Evolutionary conservation across 2,113 vertebrate genomes (phyloP), one percentile per base, ranked within the genome.

Genomic region (Neotoma lepida): DNA sequence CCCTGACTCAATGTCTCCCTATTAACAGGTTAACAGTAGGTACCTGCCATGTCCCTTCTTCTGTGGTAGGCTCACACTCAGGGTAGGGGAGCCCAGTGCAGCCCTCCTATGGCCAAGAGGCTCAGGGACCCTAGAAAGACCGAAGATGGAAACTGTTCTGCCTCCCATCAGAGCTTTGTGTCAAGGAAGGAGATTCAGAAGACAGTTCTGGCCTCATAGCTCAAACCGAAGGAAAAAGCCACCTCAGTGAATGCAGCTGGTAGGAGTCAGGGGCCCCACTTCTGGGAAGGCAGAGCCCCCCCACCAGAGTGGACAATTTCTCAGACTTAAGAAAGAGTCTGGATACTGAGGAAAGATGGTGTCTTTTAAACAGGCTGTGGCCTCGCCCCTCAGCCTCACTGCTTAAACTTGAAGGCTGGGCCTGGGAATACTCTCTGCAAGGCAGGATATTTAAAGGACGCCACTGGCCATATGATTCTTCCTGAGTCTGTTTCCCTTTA

Each of bases 171-270:
- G 15, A 68, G 14, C 30, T 89, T 81, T 56, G 24, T 33, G 24
- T 56, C 15, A 22, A n/a, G 68, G 64, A 61, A 74, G 6, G 15
- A n/a, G 58, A 2, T 51, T 63, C 46, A 14, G 14, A 74, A 85
- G 85, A 81, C 14, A 13, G 49, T 4, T 14, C 10, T 33, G 54
- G 44, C 54, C 46, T 58, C 26, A 24, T 0, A 3, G n/a, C 61
- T 51, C 70, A 39, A 7, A n/a, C 35, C 18, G 66, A 44, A 49
- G 12, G 12, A n/a, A 35, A 76, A 78, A 30, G 24, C 9, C 8
- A 7, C 5, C 10, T 33, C 33, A 26, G 61, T 30, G 6, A n/a
- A 14, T 68, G 30, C 6, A 74, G 41, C 56, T 14, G 0, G 0
- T 15, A 7, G n/a, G 1, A 10, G 44, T 35, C 61, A 10, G 20